Percentiles rank a stretch among this genome's conserved stretches.
Evolutionary conservation across 2,888 invertebrate species (phyloP).

Genomic region (Sphaeridia pumilis): DNA sequence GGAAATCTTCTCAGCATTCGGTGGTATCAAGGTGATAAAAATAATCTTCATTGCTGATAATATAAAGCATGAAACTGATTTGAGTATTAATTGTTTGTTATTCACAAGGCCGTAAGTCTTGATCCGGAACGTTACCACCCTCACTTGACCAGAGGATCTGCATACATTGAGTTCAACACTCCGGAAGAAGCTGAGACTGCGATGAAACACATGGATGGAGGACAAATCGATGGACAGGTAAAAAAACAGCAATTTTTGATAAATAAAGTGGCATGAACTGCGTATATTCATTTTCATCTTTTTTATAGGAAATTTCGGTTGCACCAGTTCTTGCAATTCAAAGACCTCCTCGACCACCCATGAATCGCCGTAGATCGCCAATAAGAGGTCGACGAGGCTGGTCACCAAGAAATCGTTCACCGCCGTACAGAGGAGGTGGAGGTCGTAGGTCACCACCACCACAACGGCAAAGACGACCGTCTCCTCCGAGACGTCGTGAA

Average conservation of each 20-base stretch:
- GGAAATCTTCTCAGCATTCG: conserved; percentile 41
- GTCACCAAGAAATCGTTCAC: too few species aligned
- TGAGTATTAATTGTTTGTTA: too few species aligned
- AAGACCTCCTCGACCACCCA: conserved; percentile 36
- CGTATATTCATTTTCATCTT: too few species aligned
- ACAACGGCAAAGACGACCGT: conserved; percentile 32
- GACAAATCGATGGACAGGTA: conserved; percentile 39
- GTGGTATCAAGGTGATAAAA: conserved; percentile 34
- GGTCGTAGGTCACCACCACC: conserved; percentile 22
- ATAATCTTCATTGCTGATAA: too few species aligned
- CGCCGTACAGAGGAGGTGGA: too few species aligned
- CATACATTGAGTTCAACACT: conserved; percentile 87
- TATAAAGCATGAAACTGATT: too few species aligned
- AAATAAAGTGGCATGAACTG: too few species aligned
- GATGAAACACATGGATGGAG: conserved; percentile 99
- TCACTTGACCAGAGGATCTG: conserved; percentile 80
- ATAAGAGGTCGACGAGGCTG: conserved; percentile 25
- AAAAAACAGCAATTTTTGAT: too few species aligned
- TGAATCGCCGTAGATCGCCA: conserved; percentile 38
- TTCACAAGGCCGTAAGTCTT: too few species aligned
- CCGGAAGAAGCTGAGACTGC: conserved; percentile 96
- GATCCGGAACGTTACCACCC: conserved; percentile 78
- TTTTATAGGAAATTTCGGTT: conserved; percentile 71
- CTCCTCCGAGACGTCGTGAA: conserved; percentile 34
- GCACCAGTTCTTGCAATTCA: conserved; percentile 69